Conservation (phyloP, 2,888 invertebrate species). For the Caenorhabditis virilis region DNA sequence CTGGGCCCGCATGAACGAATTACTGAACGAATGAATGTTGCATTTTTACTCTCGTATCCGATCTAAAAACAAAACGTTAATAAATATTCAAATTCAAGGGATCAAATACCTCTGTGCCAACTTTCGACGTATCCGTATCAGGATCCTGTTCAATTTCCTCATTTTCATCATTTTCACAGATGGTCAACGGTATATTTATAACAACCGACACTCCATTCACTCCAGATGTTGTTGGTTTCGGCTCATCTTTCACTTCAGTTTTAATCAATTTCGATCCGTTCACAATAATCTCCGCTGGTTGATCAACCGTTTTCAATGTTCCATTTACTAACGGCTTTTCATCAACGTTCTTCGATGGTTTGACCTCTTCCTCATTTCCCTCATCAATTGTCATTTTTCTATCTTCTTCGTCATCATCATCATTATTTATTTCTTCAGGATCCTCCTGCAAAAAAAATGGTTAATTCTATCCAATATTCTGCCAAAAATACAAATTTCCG, state of each 20-base stretch:
- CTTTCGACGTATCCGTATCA: no score
- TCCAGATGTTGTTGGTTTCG: neutral
- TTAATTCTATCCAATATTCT: neutral
- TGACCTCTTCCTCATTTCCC: conserved; percentile 28
- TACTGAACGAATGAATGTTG: conserved; percentile 13
- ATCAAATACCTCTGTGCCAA: no score
- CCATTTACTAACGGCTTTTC: conserved; percentile 1
- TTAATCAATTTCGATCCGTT: no score
- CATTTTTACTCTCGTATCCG: conserved; percentile 13
- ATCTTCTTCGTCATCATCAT: conserved; percentile 21
- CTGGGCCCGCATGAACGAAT: conserved; percentile 22
- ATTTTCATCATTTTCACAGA: neutral
- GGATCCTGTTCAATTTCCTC: neutral
- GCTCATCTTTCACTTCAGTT: no score
- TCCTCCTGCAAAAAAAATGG: conserved; percentile 1
- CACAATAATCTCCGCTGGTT: neutral
- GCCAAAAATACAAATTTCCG: neutral
- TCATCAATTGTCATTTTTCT: conserved; percentile 27
- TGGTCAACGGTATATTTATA: no score
- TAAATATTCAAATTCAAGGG: neutral
- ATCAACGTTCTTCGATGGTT: neutral
- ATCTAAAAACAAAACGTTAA: neutral
- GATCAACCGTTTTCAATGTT: conserved; percentile 1
- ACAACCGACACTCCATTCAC: no score
- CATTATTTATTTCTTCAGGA: no score